phyloP scores from a whole-genome alignment of 1,140 invertebrate species.

The Penaeus vannamei region DNA sequence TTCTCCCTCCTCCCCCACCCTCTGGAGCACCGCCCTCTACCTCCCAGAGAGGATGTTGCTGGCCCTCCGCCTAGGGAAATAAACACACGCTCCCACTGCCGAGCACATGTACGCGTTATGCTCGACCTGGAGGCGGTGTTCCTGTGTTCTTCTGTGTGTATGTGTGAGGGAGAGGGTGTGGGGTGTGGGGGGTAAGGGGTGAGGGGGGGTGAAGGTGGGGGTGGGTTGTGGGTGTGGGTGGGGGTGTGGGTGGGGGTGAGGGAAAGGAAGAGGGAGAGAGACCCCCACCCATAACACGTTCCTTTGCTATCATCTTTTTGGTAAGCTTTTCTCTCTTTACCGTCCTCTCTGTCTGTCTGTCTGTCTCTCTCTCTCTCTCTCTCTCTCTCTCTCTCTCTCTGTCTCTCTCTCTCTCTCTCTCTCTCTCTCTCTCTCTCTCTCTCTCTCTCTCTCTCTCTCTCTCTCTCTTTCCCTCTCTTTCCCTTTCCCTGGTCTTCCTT shows the following conservation, averaged over 20 bases:
- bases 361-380: not conserved
- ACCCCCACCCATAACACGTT: too few relatives aligned
- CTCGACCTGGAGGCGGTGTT: too few relatives aligned
- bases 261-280: too few relatives aligned
- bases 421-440: conserved; percentile 28
- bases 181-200: too few relatives aligned
- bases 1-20: not conserved
- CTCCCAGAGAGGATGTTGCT: not conserved
- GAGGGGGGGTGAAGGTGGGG: too few relatives aligned
- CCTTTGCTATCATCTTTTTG: too few relatives aligned
- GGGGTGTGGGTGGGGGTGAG: too few relatives aligned
- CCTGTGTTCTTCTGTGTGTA: too few relatives aligned
- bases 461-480: not conserved
- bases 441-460: not conserved
- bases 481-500: not conserved
- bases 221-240: too few relatives aligned
- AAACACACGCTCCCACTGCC: too few relatives aligned
- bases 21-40: conserved; percentile 15
- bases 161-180: too few relatives aligned
- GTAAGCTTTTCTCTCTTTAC: not conserved
- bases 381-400: not conserved
- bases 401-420: conserved; percentile 11
- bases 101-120: too few relatives aligned
- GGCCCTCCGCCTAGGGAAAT: not conserved
- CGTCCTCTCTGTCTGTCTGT: not conserved